Percentiles rank a stretch among this genome's conserved stretches.
Conservation (phyloP, 2,797 vertebrate species). For the Takifugu rubripes region DNA sequence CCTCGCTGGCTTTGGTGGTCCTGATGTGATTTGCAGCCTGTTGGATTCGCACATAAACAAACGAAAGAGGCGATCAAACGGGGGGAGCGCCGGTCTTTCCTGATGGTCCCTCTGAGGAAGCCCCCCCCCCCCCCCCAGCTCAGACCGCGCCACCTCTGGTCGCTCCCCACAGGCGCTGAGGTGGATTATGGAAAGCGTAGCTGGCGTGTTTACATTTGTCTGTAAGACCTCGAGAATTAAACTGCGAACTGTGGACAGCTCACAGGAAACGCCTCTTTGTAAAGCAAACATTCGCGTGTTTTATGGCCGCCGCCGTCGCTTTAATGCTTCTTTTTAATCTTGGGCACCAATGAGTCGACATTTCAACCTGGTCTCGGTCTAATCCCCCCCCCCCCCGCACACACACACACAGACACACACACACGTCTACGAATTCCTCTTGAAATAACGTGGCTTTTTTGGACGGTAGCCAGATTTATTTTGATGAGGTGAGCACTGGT, state of each 20-base stretch:
- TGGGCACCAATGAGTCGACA: conserved; percentile 59
- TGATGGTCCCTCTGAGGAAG: too few relatives aligned
- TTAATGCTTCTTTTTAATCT: conserved; percentile 60
- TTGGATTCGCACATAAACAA: too few relatives aligned
- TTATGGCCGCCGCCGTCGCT: conserved; percentile 65
- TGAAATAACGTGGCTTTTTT: conserved; percentile 32
- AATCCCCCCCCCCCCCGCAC: conserved; percentile 54
- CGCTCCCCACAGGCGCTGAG: conserved; percentile 20
- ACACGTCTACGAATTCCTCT: conserved; percentile 26
- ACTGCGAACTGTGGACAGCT: conserved; percentile 65
- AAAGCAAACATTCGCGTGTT: conserved; percentile 71
- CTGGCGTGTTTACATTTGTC: conserved; percentile 54
- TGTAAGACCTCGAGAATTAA: conserved; percentile 40
- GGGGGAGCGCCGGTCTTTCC: too few relatives aligned
- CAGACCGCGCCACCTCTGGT: too few relatives aligned
- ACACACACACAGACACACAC: conserved; percentile 4
- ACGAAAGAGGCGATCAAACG: too few relatives aligned
- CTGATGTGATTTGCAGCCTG: too few relatives aligned
- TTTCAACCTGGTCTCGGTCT: conserved; percentile 65
- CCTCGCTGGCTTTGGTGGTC: too few relatives aligned
- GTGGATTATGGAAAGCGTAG: conserved; percentile 66
- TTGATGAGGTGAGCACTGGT: conserved; percentile 28
- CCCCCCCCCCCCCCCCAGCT: too few relatives aligned
- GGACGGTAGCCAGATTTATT: conserved; percentile 44
- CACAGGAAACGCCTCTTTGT: conserved; percentile 71